These are phyloP conservation scores for Antennarius maculatus DNA, from an alignment of 2,797 vertebrate genomes.

Conservation along the genomic window DNA sequence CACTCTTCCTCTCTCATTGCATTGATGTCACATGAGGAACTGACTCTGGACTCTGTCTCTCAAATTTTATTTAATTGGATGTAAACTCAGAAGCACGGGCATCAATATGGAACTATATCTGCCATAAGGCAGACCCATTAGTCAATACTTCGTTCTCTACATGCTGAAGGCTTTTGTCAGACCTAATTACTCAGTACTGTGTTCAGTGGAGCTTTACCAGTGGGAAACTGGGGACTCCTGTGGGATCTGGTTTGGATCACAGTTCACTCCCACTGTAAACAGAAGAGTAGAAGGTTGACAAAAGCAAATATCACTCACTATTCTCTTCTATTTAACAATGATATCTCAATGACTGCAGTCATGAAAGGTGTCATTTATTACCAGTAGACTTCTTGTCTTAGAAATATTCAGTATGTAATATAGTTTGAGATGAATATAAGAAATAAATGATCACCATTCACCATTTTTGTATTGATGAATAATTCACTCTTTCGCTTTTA, in stretches of 20 bases:
- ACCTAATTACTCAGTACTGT: constrained; percentile 80
- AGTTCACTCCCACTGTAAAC: constrained; percentile 73
- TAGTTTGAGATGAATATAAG: neutral
- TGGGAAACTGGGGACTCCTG: constrained; percentile 67
- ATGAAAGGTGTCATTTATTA: constrained; percentile 46
- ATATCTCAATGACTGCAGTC: constrained; percentile 61
- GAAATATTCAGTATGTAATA: constrained; percentile 11
- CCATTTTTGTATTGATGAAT: neutral
- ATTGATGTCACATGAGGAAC: constrained; percentile 76
- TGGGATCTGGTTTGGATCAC: constrained; percentile 79
- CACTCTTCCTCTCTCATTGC: constrained; percentile 49
- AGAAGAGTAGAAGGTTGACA: constrained; percentile 70
- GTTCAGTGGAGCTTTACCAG: constrained; percentile 74
- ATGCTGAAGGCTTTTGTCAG: constrained; percentile 77
- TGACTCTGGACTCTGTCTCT: constrained; percentile 79
- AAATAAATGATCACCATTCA: neutral
- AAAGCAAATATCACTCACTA: constrained; percentile 70
- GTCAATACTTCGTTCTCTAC: constrained; percentile 77
- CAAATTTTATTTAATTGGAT: constrained; percentile 84
- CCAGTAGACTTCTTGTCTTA: constrained; percentile 11
- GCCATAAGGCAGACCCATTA: constrained; percentile 80
- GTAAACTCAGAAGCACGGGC: constrained; percentile 75
- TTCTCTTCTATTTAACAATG: constrained; percentile 59
- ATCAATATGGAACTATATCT: constrained; percentile 80
- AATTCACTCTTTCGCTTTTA: neutral